Base-by-base conservation (phyloP, 2,113 vertebrate species). In the Carassius carassius region DNA sequence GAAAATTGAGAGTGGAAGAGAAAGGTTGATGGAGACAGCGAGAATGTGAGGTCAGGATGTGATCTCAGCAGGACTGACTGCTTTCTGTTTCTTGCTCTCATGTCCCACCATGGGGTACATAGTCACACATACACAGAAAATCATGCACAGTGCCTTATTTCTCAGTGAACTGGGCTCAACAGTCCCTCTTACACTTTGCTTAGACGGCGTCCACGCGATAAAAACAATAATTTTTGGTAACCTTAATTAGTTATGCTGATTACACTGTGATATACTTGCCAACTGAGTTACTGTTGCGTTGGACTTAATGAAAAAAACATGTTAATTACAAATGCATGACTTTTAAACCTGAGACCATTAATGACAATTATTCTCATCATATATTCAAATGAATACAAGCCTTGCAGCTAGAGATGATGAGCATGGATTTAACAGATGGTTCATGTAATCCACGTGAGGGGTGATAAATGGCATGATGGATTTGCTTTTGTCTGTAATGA, bases 241-340 rank as follows among this genome's bases (percentile, higher is more conserved):
- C 78, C 62, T 37, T 92, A 91, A 93, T 93, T 93, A 88, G 87
- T 81, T 89, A 93, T 92, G 93, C 90, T 92, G 91, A 93, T 92
- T 87, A 62, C 69, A 32, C 4, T 0, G 88, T 89, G 90, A 90
- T 89, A 89, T 76, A 86, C 86, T 44, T 73, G 82, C 41, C 81
- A 47, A 60, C 86, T 84, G 83, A 84, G 88, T 89, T 88, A 89
- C 89, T 82, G 63, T 85, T 88, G 70, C 85, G 85, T 86, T 19
- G 37, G 69, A 29, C 75, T 63, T 91, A 89, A 91, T 93, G 90
- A 90, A 91, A 90, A 89, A 83, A 47, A 0, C 88, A 85, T 44
- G 69, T 85, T 85, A 83, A 92, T 90, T 89, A 88, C 83, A 87
- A 82, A 74, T 87, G 82, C 83, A 84, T 89, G 92, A 86, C 89